phyloP scores from a whole-genome alignment of 2,888 invertebrate species.

The Amblyjoppa proteus region DNA sequence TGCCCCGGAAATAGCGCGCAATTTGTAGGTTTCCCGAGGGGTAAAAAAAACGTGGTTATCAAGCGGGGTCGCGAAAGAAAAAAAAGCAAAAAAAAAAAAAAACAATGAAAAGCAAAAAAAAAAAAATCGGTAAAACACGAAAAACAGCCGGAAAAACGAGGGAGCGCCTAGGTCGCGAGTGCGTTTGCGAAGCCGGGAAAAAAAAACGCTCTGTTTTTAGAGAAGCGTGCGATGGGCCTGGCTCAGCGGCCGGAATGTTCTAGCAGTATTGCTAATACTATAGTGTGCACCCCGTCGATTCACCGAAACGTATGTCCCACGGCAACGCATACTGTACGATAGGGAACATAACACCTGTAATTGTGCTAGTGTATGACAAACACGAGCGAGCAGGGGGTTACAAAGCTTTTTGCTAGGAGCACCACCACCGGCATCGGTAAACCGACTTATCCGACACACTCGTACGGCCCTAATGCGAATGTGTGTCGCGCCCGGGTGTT shows the following conservation, averaged over 20 bases:
- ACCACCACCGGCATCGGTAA: conserved; percentile 22
- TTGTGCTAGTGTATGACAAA: conserved; percentile 10
- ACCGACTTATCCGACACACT: conserved; percentile 19
- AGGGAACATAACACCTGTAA: conserved; percentile 25
- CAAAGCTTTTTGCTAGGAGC: conserved; percentile 41
- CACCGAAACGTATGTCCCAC: conserved; percentile 18
- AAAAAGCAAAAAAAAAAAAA: conserved; percentile 27
- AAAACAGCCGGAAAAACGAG: conserved; percentile 22
- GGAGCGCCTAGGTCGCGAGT: conserved; percentile 32
- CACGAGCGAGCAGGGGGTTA: conserved; percentile 1
- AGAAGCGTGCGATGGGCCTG: neutral
- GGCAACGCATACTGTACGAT: conserved; percentile 4
- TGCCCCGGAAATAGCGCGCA: conserved; percentile 57
- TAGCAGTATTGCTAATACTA: conserved; percentile 41
- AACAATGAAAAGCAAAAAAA: conserved; percentile 1
- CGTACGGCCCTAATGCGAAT: conserved; percentile 4
- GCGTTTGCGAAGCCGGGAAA: conserved; percentile 27
- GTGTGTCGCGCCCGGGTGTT: conserved; percentile 3
- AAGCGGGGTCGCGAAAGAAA: conserved; percentile 33
- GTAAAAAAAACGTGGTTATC: conserved; percentile 44
- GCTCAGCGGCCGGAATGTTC: conserved; percentile 25
- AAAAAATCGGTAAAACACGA: conserved; percentile 28
- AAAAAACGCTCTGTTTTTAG: conserved; percentile 37
- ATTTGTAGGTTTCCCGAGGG: conserved; percentile 62
- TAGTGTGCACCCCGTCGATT: conserved; percentile 12